Evolutionary conservation across 2,113 vertebrate genomes (phyloP), one percentile per base, ranked within the genome.

Genomic region (Cynoglossus semilaevis): DNA sequence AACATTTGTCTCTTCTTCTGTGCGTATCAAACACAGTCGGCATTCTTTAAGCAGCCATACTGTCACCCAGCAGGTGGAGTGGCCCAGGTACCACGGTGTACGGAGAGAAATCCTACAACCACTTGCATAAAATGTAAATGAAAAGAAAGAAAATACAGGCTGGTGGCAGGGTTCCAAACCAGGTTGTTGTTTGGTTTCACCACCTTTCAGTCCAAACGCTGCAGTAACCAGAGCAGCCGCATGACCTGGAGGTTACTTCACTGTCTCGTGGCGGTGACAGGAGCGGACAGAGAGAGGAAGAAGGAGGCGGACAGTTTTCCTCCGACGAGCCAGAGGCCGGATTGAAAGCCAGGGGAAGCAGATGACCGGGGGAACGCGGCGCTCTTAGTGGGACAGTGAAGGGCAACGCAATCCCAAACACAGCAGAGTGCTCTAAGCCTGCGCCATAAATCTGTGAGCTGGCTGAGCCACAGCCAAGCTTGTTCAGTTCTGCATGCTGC

Each of bases 381-480:
- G 65, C 74, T 77, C 66, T 79, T 57, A 66, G 81, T 56, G 59
- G 70, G 82, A 82, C 45, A 7, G 54, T 34, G 56, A 53, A 51
- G 74, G 67, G 77, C 73, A 77, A 55, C 40, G 54, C 75, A 70
- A 63, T 79, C 82, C 70, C 72, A 80, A 83, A 87, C 76, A 73
- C 45, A 77, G 83, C 63, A 73, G 64, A 86, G 79, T 56, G 73
- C 80, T 75, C 45, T 82, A 85, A 89, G 83, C 76, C 77, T 49
- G 17, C 3, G 7, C 67, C 60, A 75, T 88, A 90, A 90, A 90
- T 88, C 84, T 86, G 65, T 7, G 35, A 63, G 74, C 63, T 70
- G 15, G 9, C 45, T 54, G 46, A 77, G 73, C 74, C 72, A 38
- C 68, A 36, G 71, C 82, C 70, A 70, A 73, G 60, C 73, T 74